Percentiles rank a stretch among this genome's conserved stretches.
phyloP scores from a whole-genome alignment of 2,888 invertebrate genomes.

The Drosophila testacea region DNA sequence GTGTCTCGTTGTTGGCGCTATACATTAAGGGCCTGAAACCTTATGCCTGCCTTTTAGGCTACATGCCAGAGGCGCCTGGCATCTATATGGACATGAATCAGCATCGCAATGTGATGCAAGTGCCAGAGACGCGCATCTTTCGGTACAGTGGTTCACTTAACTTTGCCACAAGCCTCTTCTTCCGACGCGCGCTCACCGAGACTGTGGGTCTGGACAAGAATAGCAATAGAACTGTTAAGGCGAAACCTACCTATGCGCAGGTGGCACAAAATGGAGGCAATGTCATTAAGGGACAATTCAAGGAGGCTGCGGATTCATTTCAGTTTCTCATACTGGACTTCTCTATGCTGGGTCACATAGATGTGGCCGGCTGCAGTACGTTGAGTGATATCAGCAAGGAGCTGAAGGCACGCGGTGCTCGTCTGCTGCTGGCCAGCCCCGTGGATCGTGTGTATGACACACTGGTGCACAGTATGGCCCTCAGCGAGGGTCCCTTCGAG shows the following conservation, averaged over 20 bases:
- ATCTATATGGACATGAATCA: conserved; percentile 88
- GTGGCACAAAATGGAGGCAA: conserved; percentile 58
- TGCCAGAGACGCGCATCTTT: conserved; percentile 89
- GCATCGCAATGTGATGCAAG: conserved; percentile 88
- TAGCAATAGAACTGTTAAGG: conserved; percentile 13
- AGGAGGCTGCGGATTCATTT: conserved; percentile 59
- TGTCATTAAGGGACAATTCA: conserved; percentile 34
- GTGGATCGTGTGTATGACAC: conserved; percentile 85
- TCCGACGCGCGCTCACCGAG: conserved; percentile 86
- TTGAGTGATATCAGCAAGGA: conserved; percentile 86
- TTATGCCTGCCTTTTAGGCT: conserved; percentile 87
- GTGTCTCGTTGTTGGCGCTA: conserved; percentile 89
- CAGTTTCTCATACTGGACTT: conserved; percentile 87
- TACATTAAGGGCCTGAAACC: conserved; percentile 89
- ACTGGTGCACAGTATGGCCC: conserved; percentile 82
- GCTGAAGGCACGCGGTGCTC: conserved; percentile 86
- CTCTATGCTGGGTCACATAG: conserved; percentile 88
- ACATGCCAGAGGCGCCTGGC: conserved; percentile 88
- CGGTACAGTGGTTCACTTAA: conserved; percentile 89
- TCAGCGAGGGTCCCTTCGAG: conserved; percentile 84
- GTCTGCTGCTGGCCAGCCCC: conserved; percentile 87
- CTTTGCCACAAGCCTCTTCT: conserved; percentile 88
- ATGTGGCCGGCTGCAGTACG: conserved; percentile 88
- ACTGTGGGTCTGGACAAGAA: conserved; percentile 85
- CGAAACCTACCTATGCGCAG: conserved; percentile 53